Conservation (phyloP, 2,888 invertebrate genomes). For the Eilema caniola region DNA sequence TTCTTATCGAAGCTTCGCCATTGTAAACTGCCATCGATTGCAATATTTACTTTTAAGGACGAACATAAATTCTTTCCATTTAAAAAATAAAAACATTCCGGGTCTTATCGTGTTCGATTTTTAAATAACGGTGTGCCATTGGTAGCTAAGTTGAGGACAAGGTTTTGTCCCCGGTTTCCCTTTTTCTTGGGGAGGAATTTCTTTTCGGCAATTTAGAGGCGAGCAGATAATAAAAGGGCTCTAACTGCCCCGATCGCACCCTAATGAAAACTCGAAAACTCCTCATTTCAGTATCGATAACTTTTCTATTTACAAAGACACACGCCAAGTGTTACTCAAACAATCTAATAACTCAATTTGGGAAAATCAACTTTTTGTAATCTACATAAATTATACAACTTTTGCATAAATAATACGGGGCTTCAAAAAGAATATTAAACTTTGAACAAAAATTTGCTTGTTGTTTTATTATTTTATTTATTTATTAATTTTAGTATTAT, state of each 20-base stretch:
- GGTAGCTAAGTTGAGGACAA: conserved; percentile 81
- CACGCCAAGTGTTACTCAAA: conserved; percentile 58
- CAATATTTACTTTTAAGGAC: conserved; percentile 81
- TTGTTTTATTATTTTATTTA: conserved; percentile 1
- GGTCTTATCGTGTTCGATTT: conserved; percentile 86
- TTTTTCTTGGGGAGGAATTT: conserved; percentile 81
- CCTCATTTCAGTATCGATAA: conserved; percentile 82
- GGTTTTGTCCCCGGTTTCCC: conserved; percentile 82
- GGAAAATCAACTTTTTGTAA: conserved; percentile 21
- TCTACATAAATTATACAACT: conserved; percentile 20
- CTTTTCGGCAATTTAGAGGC: conserved; percentile 86
- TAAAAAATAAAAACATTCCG: conserved; percentile 84
- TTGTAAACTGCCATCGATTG: conserved; percentile 79
- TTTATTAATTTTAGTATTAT: background rate
- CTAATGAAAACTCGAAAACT: conserved; percentile 85
- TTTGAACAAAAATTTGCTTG: conserved; percentile 3
- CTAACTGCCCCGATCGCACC: conserved; percentile 84
- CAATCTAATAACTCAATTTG: conserved; percentile 56
- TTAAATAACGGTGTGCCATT: conserved; percentile 84
- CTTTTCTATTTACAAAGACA: conserved; percentile 68
- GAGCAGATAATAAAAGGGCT: conserved; percentile 87
- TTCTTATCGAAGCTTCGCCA: conserved; percentile 78
- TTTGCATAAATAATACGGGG: conserved; percentile 10
- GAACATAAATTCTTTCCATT: conserved; percentile 83
- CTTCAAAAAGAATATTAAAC: background rate